Evolutionary conservation across 64 coral and sea anemone genomes (phyloP), one percentile per base, ranked within the genome.

Genomic region (Stylophora pistillata): DNA sequence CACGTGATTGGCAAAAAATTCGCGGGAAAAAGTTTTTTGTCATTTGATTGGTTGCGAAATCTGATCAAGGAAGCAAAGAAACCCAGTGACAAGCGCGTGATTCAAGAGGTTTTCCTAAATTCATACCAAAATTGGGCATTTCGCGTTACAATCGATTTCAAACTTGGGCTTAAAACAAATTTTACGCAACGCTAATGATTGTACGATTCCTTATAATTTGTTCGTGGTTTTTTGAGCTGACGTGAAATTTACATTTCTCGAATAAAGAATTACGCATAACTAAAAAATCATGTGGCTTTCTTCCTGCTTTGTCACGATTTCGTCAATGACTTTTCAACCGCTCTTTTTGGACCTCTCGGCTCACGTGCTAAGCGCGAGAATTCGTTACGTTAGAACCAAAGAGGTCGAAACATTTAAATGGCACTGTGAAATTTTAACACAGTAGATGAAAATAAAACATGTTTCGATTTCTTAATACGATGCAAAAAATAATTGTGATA

Each of bases 1-100:
- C 88, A 80, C 88, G 64, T 90, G 94, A 96, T 96, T 96, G 94
- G 94, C 29, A 74, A 72, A 65, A 17, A 55, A 66, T 93, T 93
- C 80, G 94, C 94, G 94, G 79, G 94, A 93, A 93, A 92, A 87
- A 62, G 18, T 65, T 75, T 57, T 34, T 69, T 93, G 72, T 41
- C 59, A 87, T 90, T 79, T 90, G 91, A 93, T 96, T 96, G 94
- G 94, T 61, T 68, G 31, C 78, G 66, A 52, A 61, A 72, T 53
- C 73, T 21, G 6, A 30, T n/a, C 37, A 47, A 47, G 37, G 37
- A 47, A 30, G 18, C 56, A 74, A 9, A 90, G n/a, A 58, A 70
- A 78, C 86, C 94, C 41, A 96, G 87, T 96, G 94, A 96, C 87
- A 12, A 90, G 94, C 94, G 94, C 94, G 94, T 96, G 94, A 96